Percentiles rank a stretch among this genome's conserved stretches.
These are phyloP conservation scores for Seira musarum DNA, from an alignment of 2,888 invertebrate species.

Conservation along the genomic window DNA sequence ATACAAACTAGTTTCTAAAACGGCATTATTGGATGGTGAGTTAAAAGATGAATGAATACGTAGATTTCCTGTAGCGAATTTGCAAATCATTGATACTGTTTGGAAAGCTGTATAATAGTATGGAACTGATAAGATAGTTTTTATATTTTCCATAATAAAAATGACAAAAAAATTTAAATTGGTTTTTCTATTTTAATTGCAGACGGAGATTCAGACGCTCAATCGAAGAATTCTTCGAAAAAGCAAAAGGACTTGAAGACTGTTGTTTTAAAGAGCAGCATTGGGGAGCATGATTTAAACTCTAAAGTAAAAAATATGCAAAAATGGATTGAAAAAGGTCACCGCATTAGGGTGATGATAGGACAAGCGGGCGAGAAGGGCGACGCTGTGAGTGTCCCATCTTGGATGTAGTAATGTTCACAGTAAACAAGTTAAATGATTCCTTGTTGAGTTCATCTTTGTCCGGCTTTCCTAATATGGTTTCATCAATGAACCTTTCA, in stretches of 20 bases:
- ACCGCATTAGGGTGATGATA: constrained; percentile 58
- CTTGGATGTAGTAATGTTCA: not conserved
- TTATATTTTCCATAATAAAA: too few relatives aligned
- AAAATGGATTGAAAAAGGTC: constrained; percentile 63
- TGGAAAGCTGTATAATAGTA: too few relatives aligned
- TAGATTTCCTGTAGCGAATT: too few relatives aligned
- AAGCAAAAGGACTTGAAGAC: constrained; percentile 65
- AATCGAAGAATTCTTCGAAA: not conserved
- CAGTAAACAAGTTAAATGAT: too few relatives aligned
- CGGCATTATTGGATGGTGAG: not conserved
- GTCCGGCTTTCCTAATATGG: too few relatives aligned
- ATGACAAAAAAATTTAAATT: too few relatives aligned
- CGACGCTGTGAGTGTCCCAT: constrained; percentile 52
- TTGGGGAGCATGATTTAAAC: constrained; percentile 58
- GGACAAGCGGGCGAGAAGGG: constrained; percentile 57
- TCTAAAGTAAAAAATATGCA: constrained; percentile 58
- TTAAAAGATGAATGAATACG: too few relatives aligned
- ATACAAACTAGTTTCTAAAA: constrained; percentile 56
- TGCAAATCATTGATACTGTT: too few relatives aligned
- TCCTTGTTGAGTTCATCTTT: too few relatives aligned
- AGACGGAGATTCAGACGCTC: too few relatives aligned
- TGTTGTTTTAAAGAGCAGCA: constrained; percentile 59
- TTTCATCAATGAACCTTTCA: not conserved
- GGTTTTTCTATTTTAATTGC: too few relatives aligned
- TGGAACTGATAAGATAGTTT: too few relatives aligned